These are phyloP conservation scores for Lasioglossum leucozonium DNA, from an alignment of 2,888 invertebrate species.

Conservation along the genomic window DNA sequence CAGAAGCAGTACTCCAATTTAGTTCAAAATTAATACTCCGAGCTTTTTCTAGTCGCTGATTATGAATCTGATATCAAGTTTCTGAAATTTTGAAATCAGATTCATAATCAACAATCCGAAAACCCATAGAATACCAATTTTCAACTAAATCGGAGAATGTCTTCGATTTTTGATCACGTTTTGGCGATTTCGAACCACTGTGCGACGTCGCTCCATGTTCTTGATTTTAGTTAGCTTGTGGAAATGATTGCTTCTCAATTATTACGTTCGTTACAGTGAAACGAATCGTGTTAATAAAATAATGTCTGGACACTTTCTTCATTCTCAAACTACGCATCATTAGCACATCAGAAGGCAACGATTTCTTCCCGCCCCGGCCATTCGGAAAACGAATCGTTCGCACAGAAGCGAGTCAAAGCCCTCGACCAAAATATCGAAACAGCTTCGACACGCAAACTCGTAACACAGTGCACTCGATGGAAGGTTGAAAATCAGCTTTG, in stretches of 20 bases:
- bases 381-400: neutral
- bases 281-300: too few relatives aligned
- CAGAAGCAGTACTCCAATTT: too few relatives aligned
- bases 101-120: too few relatives aligned
- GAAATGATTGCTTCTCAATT: neutral
- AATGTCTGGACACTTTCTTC: neutral
- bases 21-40: too few relatives aligned
- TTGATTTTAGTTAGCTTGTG: neutral
- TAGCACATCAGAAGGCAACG: neutral
- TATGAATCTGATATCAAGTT: too few relatives aligned
- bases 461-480: neutral
- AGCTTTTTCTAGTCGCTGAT: too few relatives aligned
- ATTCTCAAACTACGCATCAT: neutral
- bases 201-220: neutral
- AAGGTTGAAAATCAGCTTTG: conserved; percentile 40
- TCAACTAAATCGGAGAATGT: too few relatives aligned
- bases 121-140: too few relatives aligned
- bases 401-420: conserved; percentile 10
- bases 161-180: too few relatives aligned
- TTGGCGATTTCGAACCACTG: too few relatives aligned
- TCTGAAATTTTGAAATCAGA: too few relatives aligned
- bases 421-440: conserved; percentile 11
- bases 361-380: neutral
- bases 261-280: too few relatives aligned
- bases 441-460: neutral